These are phyloP conservation scores for Cosmia trapezina DNA, from an alignment of 2,888 invertebrate species.

Conservation along the genomic window DNA sequence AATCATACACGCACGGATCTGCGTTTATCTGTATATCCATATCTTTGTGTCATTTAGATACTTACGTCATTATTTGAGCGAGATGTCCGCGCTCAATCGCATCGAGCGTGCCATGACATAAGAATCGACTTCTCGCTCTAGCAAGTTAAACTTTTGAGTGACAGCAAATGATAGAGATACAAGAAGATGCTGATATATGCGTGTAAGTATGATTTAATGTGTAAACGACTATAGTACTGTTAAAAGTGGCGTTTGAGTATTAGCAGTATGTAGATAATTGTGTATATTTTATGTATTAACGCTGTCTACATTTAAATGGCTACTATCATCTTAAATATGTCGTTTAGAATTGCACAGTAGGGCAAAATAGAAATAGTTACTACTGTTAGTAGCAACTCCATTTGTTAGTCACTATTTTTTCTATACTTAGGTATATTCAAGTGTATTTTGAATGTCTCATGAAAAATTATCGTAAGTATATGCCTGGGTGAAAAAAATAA, in stretches of 20 bases:
- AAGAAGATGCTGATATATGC: background rate
- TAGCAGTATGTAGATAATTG: conserved; percentile 36
- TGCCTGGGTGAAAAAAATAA: no score
- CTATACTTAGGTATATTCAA: conserved; percentile 3
- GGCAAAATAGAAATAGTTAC: conserved; percentile 15
- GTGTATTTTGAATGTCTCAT: background rate
- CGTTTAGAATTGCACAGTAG: conserved; percentile 11
- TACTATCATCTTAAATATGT: conserved; percentile 16
- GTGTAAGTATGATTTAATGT: background rate
- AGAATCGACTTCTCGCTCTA: background rate
- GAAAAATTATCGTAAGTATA: no score
- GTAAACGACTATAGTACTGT: background rate
- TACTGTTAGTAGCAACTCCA: conserved; percentile 23
- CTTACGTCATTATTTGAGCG: background rate
- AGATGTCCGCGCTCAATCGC: background rate
- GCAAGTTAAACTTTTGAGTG: background rate
- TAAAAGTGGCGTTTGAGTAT: conserved; percentile 13
- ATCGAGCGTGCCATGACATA: background rate
- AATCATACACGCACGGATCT: background rate
- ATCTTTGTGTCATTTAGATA: background rate
- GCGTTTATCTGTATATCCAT: no score
- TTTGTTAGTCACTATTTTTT: conserved; percentile 29
- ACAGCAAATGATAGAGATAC: background rate
- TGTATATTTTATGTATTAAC: conserved; percentile 26
- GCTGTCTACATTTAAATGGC: conserved; percentile 31